Base-by-base conservation (phyloP, 1,140 invertebrate genomes). In the Drosophila triauraria region DNA sequence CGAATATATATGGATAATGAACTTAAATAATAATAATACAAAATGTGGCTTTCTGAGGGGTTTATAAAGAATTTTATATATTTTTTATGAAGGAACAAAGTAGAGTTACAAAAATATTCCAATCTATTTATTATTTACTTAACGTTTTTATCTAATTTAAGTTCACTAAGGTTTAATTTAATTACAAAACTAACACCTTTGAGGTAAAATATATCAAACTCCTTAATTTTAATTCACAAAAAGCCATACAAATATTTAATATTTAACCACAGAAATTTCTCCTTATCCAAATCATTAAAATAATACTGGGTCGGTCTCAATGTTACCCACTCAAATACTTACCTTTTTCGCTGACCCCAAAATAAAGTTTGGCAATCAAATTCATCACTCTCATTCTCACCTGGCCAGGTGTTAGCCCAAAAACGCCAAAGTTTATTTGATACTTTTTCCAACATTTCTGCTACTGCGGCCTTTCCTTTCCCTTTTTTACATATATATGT, bases 401-500 rank as follows among this genome's bases (percentile, higher is more conserved):
- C 56, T 72, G 38, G 5, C 27, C 46, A 27, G 35, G 67, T 71
- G 54, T 13, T 30, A 25, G 38, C 15, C 25, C 15, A 10, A 47
- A 42, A 48, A 72, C 25, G 54, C 30, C n/a, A 74, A 72, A 74
- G 68, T 72, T 72, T 71, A 58, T 51, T 51, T 51, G 48, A 56
- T 75, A 67, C 53, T 67, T 70, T 51, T 54, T n/a, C 35, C 30
- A 62, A 71, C 30, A 43, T 43, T 38, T 50, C 27, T 43, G 32
- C 17, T 57, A 2, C 30, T 25, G 38, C 54, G 69, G 30, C 15
- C 12, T 79, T 30, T 23, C 47, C 40, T 46, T 69, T 40, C 57
- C 57, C n/a, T 77, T 72, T 74, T 77, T 82, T 88, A 83, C 68
- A 78, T 80, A 71, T 78, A 63, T 35, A 32, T 9, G 8, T 77